Base-by-base conservation (phyloP, 2,797 vertebrate genomes). In the Glossophaga mutica region DNA sequence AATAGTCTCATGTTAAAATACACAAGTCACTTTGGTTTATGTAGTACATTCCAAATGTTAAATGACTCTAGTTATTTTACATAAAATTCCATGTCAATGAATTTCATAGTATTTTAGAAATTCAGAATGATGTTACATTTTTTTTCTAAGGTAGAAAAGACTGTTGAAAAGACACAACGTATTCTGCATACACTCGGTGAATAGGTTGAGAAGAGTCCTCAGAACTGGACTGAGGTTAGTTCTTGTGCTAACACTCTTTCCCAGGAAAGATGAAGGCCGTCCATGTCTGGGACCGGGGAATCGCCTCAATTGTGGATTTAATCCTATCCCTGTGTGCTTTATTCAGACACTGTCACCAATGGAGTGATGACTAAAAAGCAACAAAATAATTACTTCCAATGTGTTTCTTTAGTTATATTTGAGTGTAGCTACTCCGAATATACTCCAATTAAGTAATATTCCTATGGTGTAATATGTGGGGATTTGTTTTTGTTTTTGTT, bases 21-120 rank as follows among this genome's bases (percentile, higher is more conserved):
- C 11, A 14, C 6, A 65, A 65, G 1, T 37, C 5, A 83, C 32
- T 55, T 50, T 90, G 70, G 26, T 57, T 94, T 93, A 52, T 59
- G 55, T 42, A 77, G 22, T 52, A 26, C 7, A 74, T 50, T 89
- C 22, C 18, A 73, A 71, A 57, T 44, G 11, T 87, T 87, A n/a
- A 81, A 39, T 77, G 10, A 71, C 10, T 3, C 9, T 71, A 8
- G 10, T 22, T 57, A 21, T 81, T 94, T 91, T 91, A 77, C 3
- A 62, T 39, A 34, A 87, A 52, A 37, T 77, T 77, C 19, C 65
- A 71, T 9, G 5, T 85, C 44, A 81, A 46, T 42, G 4, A 67
- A 93, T 85, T 50, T 55, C 86, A 16, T 22, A 70, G 26, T 55
- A 50, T 68, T 85, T 62, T 34, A 85, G 32, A 95, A 68, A 85